phyloP scores from a whole-genome alignment of 1,140 invertebrate species.

The Ganaspis sp. region DNA sequence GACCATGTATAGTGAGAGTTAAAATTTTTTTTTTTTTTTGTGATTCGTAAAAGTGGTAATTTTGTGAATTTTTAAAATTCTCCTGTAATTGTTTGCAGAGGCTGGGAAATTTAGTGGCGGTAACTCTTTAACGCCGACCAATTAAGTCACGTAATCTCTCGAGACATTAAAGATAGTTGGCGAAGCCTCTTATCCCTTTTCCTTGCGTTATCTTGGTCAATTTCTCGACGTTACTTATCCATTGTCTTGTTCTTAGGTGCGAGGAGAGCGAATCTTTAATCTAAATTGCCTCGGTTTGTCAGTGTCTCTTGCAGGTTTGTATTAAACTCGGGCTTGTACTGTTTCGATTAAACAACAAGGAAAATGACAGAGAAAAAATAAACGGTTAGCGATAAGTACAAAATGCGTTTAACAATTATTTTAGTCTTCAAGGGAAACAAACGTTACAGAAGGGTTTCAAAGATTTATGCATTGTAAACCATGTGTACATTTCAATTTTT shows the following conservation, averaged over 20 bases:
- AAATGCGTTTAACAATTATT: neutral
- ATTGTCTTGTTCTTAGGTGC: conserved; percentile 66
- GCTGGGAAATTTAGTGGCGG: neutral
- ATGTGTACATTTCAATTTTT: too few relatives aligned
- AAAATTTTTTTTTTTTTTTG: too few relatives aligned
- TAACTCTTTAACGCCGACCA: conserved; percentile 39
- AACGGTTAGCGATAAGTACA: neutral
- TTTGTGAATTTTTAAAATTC: neutral
- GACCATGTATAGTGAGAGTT: too few relatives aligned
- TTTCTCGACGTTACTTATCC: conserved; percentile 70
- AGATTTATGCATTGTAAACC: too few relatives aligned
- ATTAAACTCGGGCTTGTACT: neutral
- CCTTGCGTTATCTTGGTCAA: conserved; percentile 65
- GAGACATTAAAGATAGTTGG: conserved; percentile 61
- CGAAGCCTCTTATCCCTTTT: conserved; percentile 59
- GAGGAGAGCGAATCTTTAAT: conserved; percentile 70
- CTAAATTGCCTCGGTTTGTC: conserved; percentile 74
- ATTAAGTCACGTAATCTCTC: conserved; percentile 71
- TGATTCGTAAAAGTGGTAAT: too few relatives aligned
- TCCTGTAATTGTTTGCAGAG: neutral
- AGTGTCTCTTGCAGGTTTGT: conserved; percentile 34
- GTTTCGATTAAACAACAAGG: neutral
- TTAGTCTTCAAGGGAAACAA: neutral
- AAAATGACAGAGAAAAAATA: too few relatives aligned
- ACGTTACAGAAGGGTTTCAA: too few relatives aligned